Evolutionary conservation across 2,797 vertebrate genomes (phyloP), one percentile per base, ranked within the genome.

Genomic region (Loris lydekkerianus): DNA sequence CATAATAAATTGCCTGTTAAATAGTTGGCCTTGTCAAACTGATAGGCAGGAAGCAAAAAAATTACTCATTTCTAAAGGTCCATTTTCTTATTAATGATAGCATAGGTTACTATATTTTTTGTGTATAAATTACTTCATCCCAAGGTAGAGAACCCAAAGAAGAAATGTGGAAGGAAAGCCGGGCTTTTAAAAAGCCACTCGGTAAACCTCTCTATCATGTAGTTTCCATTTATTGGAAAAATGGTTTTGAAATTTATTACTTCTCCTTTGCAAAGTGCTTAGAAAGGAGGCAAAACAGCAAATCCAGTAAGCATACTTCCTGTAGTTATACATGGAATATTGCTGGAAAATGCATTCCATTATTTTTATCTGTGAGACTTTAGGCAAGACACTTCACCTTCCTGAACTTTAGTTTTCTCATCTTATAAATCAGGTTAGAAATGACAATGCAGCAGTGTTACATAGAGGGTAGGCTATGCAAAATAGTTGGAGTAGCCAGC

Each of bases 1-100:
- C 80, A 86, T 95, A 94, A 95, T 73, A 95, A 95, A 97, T 96
- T 94, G 37, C 67, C 85, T 0, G 0, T 93, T 96, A 95, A 95
- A 94, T 86, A 92, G 58, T 78, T 96, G 94, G 92, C 92, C 92
- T 96, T 97, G 77, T 95, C 96, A 95, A 93, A 93, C 43, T 92
- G 93, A 97, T 90, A 93, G 92, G 49, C 77, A 96, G 69, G 25
- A 89, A 90, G 70, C 34, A 43, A 70, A 92, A 94, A 96, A 90
- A 94, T 34, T 92, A 15, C 69, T 95, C 43, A 27, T 18, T 92
- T 96, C 40, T 83, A 80, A 94, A 95, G 60, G 70, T 93, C 63
- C 88, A 97, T 92, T 97, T 96, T 88, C 90, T 96, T 96, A 96
- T 95, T 94, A 96, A 96, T 95, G 93, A 93, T 53, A 97, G 31